Base-by-base conservation (phyloP, 2,888 invertebrate species). In the Augochlorella aurata region DNA sequence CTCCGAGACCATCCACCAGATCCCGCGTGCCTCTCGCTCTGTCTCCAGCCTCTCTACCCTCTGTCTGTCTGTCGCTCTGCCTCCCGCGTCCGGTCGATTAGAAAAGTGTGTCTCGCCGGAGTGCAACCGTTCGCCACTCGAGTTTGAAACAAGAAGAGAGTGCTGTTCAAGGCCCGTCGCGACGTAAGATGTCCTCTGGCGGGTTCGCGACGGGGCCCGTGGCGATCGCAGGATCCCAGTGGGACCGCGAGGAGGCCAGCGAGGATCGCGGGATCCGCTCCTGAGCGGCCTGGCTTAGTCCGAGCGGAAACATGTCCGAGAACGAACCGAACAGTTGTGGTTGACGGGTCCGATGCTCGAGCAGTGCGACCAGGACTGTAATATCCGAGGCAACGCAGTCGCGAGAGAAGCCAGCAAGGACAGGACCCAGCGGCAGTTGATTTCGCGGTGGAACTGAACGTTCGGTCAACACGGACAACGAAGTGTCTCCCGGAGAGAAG, bases 151-250 rank as follows among this genome's bases (percentile, higher is more conserved):
- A 2, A 29, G 38, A 8, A 65, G 7, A 44, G 29, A 18, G 63
- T 63, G 72, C 63, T 29, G 49, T 44, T n/a, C 29, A 29, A 21
- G 54, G 24, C 52, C 52, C 66, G 67, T 52, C 74, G 67, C 47
- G 66, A 77, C 77, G 84, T 74, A 84, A 79, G 70, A 85, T 86
- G 85, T 81, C 77, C 80, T 69, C 74, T 49, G 74, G 66, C 58
- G 71, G 63, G n/a, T 49, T 72, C 61, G 58, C 50, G 66, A 68
- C 73, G 58, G 67, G 54, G 21, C 54, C 65, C 45, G 81, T 63
- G 71, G 71, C 49, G 75, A 77, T 44, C 70, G 74, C 66, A 50
- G 69, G 76, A 69, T 69, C 79, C 69, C 79, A 79, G 68, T 52
- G 71, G 65, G 66, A 75, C 52, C 72, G 76, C 70, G 84, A 70